phyloP scores from a whole-genome alignment of 2,888 invertebrate genomes.

The Tromatobia lineatoria region DNA sequence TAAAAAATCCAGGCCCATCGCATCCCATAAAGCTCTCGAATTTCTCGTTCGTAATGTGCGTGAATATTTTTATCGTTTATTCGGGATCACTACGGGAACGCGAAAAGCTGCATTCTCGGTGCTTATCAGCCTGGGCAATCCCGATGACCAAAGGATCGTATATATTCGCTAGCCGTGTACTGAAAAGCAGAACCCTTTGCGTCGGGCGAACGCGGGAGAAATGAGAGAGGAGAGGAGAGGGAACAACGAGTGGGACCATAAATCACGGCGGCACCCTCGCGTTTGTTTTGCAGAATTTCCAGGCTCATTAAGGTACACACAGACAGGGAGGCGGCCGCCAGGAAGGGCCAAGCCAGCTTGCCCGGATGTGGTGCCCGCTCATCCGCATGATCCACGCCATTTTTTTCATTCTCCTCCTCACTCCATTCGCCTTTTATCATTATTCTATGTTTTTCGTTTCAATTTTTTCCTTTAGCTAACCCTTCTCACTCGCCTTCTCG shows the following conservation, averaged over 20 bases:
- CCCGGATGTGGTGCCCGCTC: constrained; percentile 64
- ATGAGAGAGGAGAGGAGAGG: constrained; percentile 39
- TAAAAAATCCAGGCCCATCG: constrained; percentile 43
- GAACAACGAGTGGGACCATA: constrained; percentile 55
- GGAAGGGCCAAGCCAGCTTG: constrained; percentile 45
- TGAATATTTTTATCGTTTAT: constrained; percentile 57
- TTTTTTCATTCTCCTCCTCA: constrained; percentile 41
- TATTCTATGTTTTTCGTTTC: constrained; percentile 38
- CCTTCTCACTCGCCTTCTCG: constrained; percentile 25
- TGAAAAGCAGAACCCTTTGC: constrained; percentile 60
- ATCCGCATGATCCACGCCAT: constrained; percentile 64
- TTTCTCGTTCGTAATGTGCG: constrained; percentile 18
- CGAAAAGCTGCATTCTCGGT: constrained; percentile 63
- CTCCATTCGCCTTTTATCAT: constrained; percentile 43
- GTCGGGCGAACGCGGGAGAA: constrained; percentile 32
- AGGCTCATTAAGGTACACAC: constrained; percentile 69
- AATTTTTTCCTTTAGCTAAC: constrained; percentile 26
- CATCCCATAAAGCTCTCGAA: constrained; percentile 9
- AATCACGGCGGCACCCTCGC: constrained; percentile 68
- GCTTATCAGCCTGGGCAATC: constrained; percentile 68
- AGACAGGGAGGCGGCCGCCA: constrained; percentile 31
- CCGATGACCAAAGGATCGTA: constrained; percentile 66
- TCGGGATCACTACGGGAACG: constrained; percentile 62
- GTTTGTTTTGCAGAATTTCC: constrained; percentile 70
- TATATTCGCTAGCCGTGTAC: constrained; percentile 26